Evolutionary conservation across 2,888 invertebrate species (phyloP), one percentile per base, ranked within the genome.

Genomic region (Dermolepida albohirtum): DNA sequence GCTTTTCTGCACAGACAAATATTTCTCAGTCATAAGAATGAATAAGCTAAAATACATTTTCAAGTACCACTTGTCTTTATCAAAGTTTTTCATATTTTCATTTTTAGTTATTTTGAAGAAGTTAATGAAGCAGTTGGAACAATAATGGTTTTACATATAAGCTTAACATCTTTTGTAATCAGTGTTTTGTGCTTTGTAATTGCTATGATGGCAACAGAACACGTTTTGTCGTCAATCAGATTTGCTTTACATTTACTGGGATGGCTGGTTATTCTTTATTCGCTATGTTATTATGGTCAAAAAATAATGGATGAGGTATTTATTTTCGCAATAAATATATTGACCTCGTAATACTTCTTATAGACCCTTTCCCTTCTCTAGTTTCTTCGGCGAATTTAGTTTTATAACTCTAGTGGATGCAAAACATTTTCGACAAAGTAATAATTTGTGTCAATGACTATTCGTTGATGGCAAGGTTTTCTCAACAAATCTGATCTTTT

Each of bases 211-310:
- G n/a, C n/a, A n/a, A 72, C 73, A 0, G 67, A 70, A 14, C 71
- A 73, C 47, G 11, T 72, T 7, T 64, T 70, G 0, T 74, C 75
- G 57, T 73, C 74, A n/a, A 27, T 77, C 34, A 66, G 76, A 57
- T 77, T 71, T 71, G 64, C 62, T 34, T 57, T 76, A 47, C 77
- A 77, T 67, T 68, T 77, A 44, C 27, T 66, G 27, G 77, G 77
- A 34, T 77, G 77, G 77, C 17, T 76, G 11, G 69, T 73, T 16
- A 64, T 77, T 6, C 66, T 77, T 4, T 70, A 74, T 16, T 57
- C 76, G 14, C 67, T 75, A 29, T 76, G 76, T 34, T 74, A 74
- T 47, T 76, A 73, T 49, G 76, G 76, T n/a, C 76, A 77, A 67
- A 67, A 72, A 40, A 64, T 77, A 62, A 76, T 76, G 40, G 73